phyloP scores from a whole-genome alignment of 2,888 invertebrate species.

The Trilocha varians region DNA sequence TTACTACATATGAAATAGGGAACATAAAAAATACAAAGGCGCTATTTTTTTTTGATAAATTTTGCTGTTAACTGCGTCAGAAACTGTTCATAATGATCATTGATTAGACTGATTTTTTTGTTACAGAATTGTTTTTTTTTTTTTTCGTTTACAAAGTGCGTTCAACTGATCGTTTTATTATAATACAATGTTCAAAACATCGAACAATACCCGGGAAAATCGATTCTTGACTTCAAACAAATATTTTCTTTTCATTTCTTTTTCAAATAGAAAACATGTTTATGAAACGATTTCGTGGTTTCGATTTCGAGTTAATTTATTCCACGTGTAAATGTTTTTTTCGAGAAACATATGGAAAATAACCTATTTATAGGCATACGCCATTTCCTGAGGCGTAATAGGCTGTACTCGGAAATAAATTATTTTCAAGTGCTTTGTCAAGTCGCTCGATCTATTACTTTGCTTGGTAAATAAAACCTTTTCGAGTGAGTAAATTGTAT shows the following conservation, averaged over 20 bases:
- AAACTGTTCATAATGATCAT: no score
- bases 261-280: not conserved
- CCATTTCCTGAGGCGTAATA: constrained; percentile 5
- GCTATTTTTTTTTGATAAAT: no score
- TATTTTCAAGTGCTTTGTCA: constrained; percentile 22
- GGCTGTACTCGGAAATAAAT: constrained; percentile 21
- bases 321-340: not conserved
- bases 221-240: not conserved
- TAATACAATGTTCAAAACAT: not conserved
- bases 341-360: constrained; percentile 7
- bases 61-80: no score
- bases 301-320: not conserved
- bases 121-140: no score
- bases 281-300: not conserved
- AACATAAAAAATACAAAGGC: no score
- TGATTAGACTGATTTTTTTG: no score
- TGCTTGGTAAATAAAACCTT: constrained; percentile 1
- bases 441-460: constrained; percentile 13
- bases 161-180: not conserved
- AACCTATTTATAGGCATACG: constrained; percentile 9
- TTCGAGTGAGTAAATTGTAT: constrained; percentile 4
- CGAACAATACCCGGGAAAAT: not conserved
- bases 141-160: not conserved
- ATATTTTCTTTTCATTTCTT: not conserved
- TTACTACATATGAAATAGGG: no score